These are phyloP conservation scores for Selene dorsalis DNA, from an alignment of 2,797 vertebrate genomes.

Conservation along the genomic window DNA sequence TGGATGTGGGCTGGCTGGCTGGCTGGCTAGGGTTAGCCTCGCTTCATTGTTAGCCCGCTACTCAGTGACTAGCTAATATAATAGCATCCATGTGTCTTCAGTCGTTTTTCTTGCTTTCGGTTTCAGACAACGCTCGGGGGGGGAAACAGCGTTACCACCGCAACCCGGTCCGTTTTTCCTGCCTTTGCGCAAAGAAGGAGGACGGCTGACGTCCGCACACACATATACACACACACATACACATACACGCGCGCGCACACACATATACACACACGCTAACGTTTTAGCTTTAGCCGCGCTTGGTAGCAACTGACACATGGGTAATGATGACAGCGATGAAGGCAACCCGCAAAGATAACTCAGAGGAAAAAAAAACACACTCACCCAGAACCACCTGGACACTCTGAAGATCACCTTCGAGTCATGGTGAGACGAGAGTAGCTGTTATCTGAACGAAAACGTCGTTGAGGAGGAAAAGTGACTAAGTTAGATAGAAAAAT, in stretches of 20 bases:
- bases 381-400: constrained; percentile 87
- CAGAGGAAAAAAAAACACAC: constrained; percentile 45
- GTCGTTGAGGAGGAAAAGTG: constrained; percentile 43
- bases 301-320: constrained; percentile 76
- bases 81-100: constrained; percentile 2
- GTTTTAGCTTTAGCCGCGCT: constrained; percentile 64
- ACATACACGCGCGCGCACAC: constrained; percentile 13
- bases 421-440: constrained; percentile 75
- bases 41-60: constrained; percentile 59
- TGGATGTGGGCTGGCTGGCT: constrained; percentile 61
- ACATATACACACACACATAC: constrained; percentile 18
- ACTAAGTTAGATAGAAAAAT: constrained; percentile 37
- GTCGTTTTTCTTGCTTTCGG: fast-evolving
- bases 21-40: constrained; percentile 70
- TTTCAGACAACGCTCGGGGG: not conserved
- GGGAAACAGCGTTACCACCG: fast-evolving
- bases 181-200: not conserved
- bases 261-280: constrained; percentile 21
- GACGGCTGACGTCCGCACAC: constrained; percentile 19
- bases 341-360: constrained; percentile 30
- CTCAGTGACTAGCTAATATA: constrained; percentile 1
- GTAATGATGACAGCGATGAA: constrained; percentile 65
- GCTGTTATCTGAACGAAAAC: constrained; percentile 75
- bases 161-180: not conserved
- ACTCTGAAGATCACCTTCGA: constrained; percentile 86